Evolutionary conservation across 2,113 vertebrate genomes (phyloP).

Genomic region (Holacanthus passer): DNA sequence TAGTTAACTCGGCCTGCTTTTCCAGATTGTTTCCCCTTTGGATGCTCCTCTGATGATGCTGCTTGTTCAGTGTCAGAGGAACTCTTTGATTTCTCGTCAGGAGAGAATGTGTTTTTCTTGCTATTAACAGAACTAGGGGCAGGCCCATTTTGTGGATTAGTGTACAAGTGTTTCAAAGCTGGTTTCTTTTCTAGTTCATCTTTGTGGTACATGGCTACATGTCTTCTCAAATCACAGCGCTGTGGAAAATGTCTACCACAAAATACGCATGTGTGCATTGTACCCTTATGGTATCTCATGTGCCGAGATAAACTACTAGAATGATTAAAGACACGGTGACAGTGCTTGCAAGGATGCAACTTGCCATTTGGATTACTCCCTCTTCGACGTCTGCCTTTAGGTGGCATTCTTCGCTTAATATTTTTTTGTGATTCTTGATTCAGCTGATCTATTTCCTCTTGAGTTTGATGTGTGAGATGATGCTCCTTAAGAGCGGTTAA

Average conservation of each 20-base stretch:
- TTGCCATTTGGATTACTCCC: slow-evolving; percentile 70
- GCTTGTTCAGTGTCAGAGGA: slow-evolving; percentile 61
- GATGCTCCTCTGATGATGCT: slow-evolving; percentile 37
- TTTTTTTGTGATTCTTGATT: slow-evolving; percentile 66
- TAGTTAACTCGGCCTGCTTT: slow-evolving; percentile 73
- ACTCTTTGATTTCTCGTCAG: slow-evolving; percentile 58
- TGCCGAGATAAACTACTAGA: slow-evolving; percentile 87
- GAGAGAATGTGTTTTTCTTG: slow-evolving; percentile 38
- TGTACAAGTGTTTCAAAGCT: slow-evolving; percentile 58
- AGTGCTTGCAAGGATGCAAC: slow-evolving; percentile 84
- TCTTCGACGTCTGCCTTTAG: slow-evolving; percentile 60
- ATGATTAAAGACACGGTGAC: slow-evolving; percentile 84
- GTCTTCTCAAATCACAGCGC: slow-evolving; percentile 84
- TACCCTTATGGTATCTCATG: slow-evolving; percentile 87
- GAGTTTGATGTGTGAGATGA: slow-evolving; percentile 79
- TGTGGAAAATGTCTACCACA: slow-evolving; percentile 85
- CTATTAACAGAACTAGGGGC: slow-evolving; percentile 33
- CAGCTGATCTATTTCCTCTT: slow-evolving; percentile 76
- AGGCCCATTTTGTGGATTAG: slow-evolving; percentile 54
- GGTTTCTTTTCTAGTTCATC: slow-evolving; percentile 75
- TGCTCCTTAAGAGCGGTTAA: slow-evolving; percentile 81
- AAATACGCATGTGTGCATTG: slow-evolving; percentile 82
- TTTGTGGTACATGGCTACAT: slow-evolving; percentile 84
- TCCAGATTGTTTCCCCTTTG: slow-evolving; percentile 56
- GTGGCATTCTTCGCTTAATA: slow-evolving; percentile 53